These are phyloP conservation scores for Rhadina sibilatrix DNA, from an alignment of 2,113 vertebrate species.

Conservation along the genomic window DNA sequence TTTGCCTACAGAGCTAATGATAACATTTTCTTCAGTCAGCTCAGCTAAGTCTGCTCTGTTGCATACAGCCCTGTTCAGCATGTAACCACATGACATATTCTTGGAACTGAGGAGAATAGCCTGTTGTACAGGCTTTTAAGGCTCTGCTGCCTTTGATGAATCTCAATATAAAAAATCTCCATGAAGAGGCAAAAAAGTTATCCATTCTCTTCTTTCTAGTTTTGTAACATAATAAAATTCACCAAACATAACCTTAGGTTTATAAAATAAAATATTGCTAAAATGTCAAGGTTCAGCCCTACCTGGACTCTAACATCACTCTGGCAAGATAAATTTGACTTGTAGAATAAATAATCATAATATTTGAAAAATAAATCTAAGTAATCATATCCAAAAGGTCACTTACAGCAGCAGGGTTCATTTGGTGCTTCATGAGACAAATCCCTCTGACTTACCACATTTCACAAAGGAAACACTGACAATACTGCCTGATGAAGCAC, in stretches of 20 bases:
- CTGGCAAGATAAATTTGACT: neutral
- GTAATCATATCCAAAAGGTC: neutral
- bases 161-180: conserved; percentile 3
- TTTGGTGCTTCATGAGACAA: neutral
- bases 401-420: neutral
- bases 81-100: conserved; percentile 57
- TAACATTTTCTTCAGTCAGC: conserved; percentile 58
- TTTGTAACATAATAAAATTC: neutral
- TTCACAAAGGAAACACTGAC: neutral
- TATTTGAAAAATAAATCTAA: neutral
- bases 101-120: conserved; percentile 60
- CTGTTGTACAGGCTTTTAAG: conserved; percentile 31
- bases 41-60: conserved; percentile 34
- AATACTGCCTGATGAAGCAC: neutral
- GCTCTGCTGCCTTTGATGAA: conserved; percentile 34
- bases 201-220: neutral
- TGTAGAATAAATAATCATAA: neutral
- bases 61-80: conserved; percentile 30
- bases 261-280: neutral
- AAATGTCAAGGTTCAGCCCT: neutral
- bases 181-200: neutral
- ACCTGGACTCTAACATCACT: neutral
- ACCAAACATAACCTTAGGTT: neutral
- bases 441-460: neutral
- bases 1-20: conserved; percentile 63